A percentile compares a stretch with the other conserved stretches of the same genome.
Conservation (phyloP, 2,113 vertebrate species). For the Ramphastos sulfuratus region DNA sequence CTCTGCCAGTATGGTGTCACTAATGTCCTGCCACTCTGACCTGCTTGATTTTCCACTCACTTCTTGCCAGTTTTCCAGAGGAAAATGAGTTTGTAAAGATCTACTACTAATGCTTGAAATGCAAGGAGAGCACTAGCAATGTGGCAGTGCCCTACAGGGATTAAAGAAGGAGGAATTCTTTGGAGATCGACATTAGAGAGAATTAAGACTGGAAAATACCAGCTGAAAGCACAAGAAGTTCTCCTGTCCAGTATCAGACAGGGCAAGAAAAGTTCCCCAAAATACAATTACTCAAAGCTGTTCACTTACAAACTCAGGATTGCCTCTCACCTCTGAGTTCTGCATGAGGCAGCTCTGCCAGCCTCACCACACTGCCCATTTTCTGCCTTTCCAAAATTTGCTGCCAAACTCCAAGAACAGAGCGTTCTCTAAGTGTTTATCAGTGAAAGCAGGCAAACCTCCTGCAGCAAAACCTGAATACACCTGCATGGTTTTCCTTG, state of each 20-base stretch:
- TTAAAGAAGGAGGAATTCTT: slow-evolving; percentile 3
- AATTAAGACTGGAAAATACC: not conserved
- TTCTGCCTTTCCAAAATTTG: not conserved
- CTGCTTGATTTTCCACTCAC: slow-evolving; percentile 38
- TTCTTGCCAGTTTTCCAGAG: slow-evolving; percentile 29
- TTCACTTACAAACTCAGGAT: not conserved
- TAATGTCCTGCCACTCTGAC: not conserved
- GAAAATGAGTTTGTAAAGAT: not conserved
- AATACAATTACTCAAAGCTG: not conserved
- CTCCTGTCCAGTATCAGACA: not conserved
- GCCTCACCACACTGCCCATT: not conserved
- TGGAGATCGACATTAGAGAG: not conserved
- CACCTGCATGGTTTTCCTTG: not conserved
- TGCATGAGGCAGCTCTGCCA: not conserved
- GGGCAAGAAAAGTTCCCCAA: not conserved
- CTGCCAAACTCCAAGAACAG: not conserved
- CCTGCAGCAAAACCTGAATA: not conserved
- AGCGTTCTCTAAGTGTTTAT: not conserved
- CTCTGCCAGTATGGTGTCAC: not conserved
- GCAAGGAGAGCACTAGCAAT: not conserved
- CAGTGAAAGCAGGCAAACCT: not conserved
- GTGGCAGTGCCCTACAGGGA: not conserved
- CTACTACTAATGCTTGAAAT: not conserved
- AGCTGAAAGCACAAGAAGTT: not conserved
- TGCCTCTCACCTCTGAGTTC: not conserved